phyloP scores from a whole-genome alignment of 2,888 invertebrate species.

The Pseudolycoriella hygida region DNA sequence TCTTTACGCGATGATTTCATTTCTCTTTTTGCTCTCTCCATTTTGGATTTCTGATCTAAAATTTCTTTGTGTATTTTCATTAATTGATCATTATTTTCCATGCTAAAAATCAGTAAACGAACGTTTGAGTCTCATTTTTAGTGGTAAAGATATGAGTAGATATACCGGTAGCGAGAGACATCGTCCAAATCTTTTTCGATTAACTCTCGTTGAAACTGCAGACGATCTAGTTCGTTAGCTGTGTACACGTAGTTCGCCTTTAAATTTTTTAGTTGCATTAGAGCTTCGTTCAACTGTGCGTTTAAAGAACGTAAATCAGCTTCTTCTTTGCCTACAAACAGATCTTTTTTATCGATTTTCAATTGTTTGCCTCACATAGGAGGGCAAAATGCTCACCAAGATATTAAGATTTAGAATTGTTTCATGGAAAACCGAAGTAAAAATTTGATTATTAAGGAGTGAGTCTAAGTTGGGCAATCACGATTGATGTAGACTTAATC shows the following conservation, averaged over 20 bases:
- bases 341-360: neutral
- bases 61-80: slow-evolving; percentile 23
- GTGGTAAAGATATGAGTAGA: no score
- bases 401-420: no score
- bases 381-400: no score
- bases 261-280: slow-evolving; percentile 15
- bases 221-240: slow-evolving; percentile 12
- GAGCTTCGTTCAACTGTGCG: slow-evolving; percentile 16
- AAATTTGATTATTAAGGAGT: no score
- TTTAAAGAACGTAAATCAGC: slow-evolving; percentile 13
- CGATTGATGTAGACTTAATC: no score
- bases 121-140: neutral
- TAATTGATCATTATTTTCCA: slow-evolving; percentile 20
- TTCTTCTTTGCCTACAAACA: neutral
- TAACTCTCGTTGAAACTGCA: slow-evolving; percentile 15
- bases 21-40: slow-evolving; percentile 26
- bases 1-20: slow-evolving; percentile 19
- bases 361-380: neutral
- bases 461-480: no score
- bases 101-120: slow-evolving; percentile 11
- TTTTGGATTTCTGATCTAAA: slow-evolving; percentile 22
- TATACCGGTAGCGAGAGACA: no score
- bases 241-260: neutral
- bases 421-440: no score
- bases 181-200: slow-evolving; percentile 15